Evolutionary conservation across 1,140 invertebrate species (phyloP), one percentile per base, ranked within the genome.

Genomic region (Drosophila arawakana): DNA sequence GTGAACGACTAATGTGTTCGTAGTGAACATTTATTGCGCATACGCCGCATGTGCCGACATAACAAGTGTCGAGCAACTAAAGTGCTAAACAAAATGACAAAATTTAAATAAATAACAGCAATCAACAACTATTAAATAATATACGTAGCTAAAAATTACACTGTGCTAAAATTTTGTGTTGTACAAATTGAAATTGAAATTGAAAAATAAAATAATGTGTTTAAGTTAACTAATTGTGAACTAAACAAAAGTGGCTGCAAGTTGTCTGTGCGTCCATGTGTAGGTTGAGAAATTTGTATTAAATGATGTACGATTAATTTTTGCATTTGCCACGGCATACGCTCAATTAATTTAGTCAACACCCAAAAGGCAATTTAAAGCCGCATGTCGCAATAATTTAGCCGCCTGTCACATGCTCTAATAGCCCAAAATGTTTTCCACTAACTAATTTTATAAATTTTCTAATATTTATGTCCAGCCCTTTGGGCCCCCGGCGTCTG

Each of bases 321-420:
- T 43, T 58, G 62, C 47, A 58, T 59, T 10, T 46, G 41, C 49
- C 73, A 34, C 18, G 30, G 46, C 63, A 65, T 49, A 77, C 58
- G 69, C 69, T 37, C 80, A 66, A 86, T 86, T 89, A 89, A 89
- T 71, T 84, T 72, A 30, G 44, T 73, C 74, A 81, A 74, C 84
- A 89, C 84, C 78, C 89, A 44, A 76, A 30, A 68, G 50, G 46
- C 66, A 43, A 34, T 52, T 69, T 50, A 58, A 58, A 50, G 44
- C 35, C 54, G 13, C 52, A 68, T 86, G 80, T 89, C 73, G 83
- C 80, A 88, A 86, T 83, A 67, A 71, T 73, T 83, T 63, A 75
- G 49, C 55, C 39, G 58, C 65, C 69, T 79, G 84, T 81, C 84
- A 74, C 72, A 75, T 41, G 75, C 68, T 49, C 70, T 78, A 89